Percentiles rank a stretch among this genome's conserved stretches.
Evolutionary conservation across 2,113 vertebrate species (phyloP).

Genomic region (Entelurus aequoreus): DNA sequence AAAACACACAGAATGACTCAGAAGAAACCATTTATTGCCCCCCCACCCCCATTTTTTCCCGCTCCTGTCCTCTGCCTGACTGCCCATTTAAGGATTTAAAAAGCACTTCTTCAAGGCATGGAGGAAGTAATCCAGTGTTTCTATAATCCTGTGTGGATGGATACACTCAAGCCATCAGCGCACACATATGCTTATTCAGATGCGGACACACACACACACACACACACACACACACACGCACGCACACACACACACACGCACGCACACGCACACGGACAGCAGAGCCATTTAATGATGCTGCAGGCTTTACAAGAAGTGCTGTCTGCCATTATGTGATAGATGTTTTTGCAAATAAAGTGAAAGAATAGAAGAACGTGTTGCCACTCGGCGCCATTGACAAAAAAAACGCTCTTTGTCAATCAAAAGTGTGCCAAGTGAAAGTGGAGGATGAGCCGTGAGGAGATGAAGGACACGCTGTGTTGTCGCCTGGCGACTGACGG

Average conservation of each 20-base stretch:
- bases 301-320: conserved; percentile 12
- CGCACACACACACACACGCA: background rate
- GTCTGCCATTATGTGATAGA: conserved; percentile 2
- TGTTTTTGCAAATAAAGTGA: background rate
- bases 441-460: conserved; percentile 39
- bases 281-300: conserved; percentile 1
- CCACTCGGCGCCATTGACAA: background rate
- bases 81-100: conserved; percentile 47
- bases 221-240: background rate
- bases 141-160: conserved; percentile 48
- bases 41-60: background rate
- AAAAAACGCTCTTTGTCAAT: background rate
- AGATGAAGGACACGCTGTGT: conserved; percentile 15
- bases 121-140: conserved; percentile 53
- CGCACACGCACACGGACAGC: background rate
- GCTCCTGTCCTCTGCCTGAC: conserved; percentile 46
- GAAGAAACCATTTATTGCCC: conserved; percentile 22
- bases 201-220: background rate
- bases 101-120: conserved; percentile 25
- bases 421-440: conserved; percentile 7
- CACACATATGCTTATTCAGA: conserved; percentile 7
- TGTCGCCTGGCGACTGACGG: conserved; percentile 24
- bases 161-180: conserved; percentile 18
- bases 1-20: conserved; percentile 15
- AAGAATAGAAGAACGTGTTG: background rate